Evolutionary conservation across 2,888 invertebrate species (phyloP), one percentile per base, ranked within the genome.

Genomic region (Leptinotarsa peninsularis): DNA sequence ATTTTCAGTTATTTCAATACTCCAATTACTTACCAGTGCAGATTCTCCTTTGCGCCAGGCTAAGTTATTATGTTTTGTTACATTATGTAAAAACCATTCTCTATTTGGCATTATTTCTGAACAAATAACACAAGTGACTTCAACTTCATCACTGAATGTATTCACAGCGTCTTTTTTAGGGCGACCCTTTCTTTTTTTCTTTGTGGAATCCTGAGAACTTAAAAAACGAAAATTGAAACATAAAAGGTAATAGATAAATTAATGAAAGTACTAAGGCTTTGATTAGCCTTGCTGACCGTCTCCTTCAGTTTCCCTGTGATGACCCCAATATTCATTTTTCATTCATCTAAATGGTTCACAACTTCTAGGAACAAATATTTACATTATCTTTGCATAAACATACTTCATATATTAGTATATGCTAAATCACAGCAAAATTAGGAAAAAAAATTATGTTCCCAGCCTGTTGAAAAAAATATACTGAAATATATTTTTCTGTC

Each of bases 41-140:
- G 82, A 73, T 72, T 90, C 89, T 60, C 90, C 91, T 50, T 89
- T 88, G 70, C 87, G 84, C 93, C 93, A 93, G 13, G 90, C 89
- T 79, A 92, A 86, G 80, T 91, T 90, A 76, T 91, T 90, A 84
- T 93, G 93, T 66, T 85, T 84, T 27, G 82, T 81, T 63, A 89
- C 85, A 77, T 91, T 91, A 82, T 92, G 92, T 4, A 81, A 76
- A 4, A 82, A 58, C 91, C 92, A 93, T n/a, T 86, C 68, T 4
- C 74, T 82, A 66, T 85, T 88, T 10, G 80, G 76, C 72, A 91
- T 79, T 77, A 86, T 85, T 78, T 83, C 79, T 7, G 87, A 82
- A 80, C 93, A 93, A 74, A 88, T 88, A 70, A 84, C 89, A 83
- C 91, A 91, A 70, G 83, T 87, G 3, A 79, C 74, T 43, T 73